A percentile compares a stretch with the other conserved stretches of the same genome.
Conservation (phyloP, 2,888 invertebrate species). For the Subacronicta megacephala region DNA sequence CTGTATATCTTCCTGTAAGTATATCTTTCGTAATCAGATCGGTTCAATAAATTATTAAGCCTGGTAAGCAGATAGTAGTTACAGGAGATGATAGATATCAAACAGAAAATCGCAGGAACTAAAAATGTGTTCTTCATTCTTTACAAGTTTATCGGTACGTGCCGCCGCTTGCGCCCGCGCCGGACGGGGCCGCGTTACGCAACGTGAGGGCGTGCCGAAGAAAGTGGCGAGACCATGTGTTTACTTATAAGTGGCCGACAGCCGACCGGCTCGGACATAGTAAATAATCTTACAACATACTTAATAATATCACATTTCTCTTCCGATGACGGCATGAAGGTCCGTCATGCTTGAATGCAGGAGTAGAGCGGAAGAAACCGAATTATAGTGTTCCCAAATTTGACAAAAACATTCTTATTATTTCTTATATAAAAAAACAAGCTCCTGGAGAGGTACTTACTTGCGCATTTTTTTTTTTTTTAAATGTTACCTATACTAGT, state of each 20-base stretch:
- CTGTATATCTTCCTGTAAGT: too few species aligned
- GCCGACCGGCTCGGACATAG: slow-evolving; percentile 22
- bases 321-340: slow-evolving; percentile 20
- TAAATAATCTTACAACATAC: slow-evolving; percentile 45
- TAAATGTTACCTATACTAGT: too few species aligned
- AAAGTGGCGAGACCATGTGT: slow-evolving; percentile 52
- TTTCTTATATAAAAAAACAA: too few species aligned
- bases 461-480: too few species aligned
- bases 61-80: too few species aligned
- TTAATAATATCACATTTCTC: slow-evolving; percentile 49
- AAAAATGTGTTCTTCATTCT: slow-evolving; percentile 16
- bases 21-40: too few species aligned
- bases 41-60: too few species aligned
- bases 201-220: slow-evolving; percentile 60
- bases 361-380: not conserved
- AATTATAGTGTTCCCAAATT: too few species aligned
- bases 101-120: not conserved
- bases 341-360: slow-evolving; percentile 12
- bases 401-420: too few species aligned
- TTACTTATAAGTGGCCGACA: slow-evolving; percentile 36
- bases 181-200: slow-evolving; percentile 23
- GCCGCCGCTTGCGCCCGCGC: slow-evolving; percentile 22
- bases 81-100: not conserved
- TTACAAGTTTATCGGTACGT: slow-evolving; percentile 19
- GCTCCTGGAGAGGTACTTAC: too few species aligned